Evolutionary conservation across 2,797 vertebrate genomes (phyloP).

Genomic region (Pseudochirops cupreus): DNA sequence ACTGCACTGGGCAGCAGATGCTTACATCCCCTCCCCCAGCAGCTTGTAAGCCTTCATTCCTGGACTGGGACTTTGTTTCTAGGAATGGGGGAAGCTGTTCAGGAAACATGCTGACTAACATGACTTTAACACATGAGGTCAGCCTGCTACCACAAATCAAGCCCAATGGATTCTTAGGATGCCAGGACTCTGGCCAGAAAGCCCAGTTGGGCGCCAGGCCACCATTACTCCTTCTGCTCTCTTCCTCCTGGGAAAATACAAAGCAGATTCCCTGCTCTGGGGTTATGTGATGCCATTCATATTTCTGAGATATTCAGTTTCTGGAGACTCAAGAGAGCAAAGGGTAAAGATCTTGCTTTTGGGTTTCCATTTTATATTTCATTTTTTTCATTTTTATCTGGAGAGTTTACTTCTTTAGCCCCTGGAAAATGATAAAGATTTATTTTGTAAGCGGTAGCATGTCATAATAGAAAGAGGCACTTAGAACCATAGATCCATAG

Average conservation of each 20-base stretch:
- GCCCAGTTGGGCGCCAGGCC: neutral
- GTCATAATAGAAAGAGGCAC: neutral
- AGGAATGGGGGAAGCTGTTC: neutral
- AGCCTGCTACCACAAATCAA: neutral
- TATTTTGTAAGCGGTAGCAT: neutral
- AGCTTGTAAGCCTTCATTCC: neutral
- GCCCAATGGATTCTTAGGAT: neutral
- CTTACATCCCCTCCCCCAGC: neutral
- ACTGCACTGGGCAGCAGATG: neutral
- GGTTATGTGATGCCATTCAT: neutral
- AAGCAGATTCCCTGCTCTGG: neutral
- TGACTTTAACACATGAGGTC: neutral
- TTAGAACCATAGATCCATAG: neutral
- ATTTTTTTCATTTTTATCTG: neutral
- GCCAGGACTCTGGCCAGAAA: neutral
- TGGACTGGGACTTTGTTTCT: neutral
- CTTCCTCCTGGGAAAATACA: neutral
- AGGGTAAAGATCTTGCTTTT: neutral
- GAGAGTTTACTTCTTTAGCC: neutral
- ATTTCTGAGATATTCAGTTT: neutral
- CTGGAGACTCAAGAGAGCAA: neutral
- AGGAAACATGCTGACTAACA: neutral
- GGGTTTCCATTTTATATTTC: neutral
- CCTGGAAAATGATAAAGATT: neutral
- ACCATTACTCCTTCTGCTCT: neutral